A percentile compares a stretch with the other conserved stretches of the same genome.
phyloP scores from a whole-genome alignment of 2,888 invertebrate genomes.

The Aphodius granarius region DNA sequence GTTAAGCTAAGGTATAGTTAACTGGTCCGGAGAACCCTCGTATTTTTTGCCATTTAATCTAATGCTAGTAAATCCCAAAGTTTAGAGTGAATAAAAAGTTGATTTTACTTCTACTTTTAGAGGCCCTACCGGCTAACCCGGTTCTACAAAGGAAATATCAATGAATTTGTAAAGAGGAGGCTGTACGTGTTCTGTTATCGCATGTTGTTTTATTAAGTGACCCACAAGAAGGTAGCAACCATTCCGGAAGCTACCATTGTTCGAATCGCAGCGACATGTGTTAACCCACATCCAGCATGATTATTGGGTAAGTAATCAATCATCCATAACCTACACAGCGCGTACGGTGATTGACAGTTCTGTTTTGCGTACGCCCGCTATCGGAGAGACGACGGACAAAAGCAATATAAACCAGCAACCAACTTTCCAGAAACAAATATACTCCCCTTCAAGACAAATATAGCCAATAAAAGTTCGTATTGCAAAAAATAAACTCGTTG shows the following conservation, averaged over 20 bases:
- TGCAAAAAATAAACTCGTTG: not conserved
- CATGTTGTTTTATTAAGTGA: not conserved
- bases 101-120: not conserved
- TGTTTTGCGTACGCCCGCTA: not conserved
- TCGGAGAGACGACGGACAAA: not conserved
- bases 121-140: not conserved
- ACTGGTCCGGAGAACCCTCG: not conserved
- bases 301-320: not conserved
- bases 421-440: not conserved
- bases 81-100: not conserved
- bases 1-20: not conserved
- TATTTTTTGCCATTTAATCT: not conserved
- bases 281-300: not conserved
- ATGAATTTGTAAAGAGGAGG: not conserved
- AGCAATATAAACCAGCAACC: not conserved
- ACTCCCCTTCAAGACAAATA: not conserved
- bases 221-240: not conserved
- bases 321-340: not conserved
- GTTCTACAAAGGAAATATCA: not conserved
- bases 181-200: not conserved
- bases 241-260: not conserved
- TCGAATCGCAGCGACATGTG: not conserved
- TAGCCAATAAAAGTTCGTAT: not conserved
- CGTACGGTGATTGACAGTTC: not conserved
- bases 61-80: not conserved